Percentiles rank a stretch among this genome's conserved stretches.
Conservation (phyloP, 1,140 invertebrate genomes). For the Drosophila littoralis region DNA sequence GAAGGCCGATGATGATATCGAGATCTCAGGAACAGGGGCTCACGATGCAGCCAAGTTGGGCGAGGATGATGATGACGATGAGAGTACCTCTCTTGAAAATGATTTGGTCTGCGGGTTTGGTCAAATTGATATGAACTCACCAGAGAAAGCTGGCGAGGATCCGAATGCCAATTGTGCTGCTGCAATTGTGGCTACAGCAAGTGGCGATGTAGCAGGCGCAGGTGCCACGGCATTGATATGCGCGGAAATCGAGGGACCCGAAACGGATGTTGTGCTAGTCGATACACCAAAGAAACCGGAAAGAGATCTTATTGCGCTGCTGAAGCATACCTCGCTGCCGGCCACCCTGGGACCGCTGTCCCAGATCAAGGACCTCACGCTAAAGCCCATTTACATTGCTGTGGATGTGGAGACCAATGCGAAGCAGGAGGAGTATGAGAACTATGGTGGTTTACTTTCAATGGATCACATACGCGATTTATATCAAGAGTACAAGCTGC, state of each 20-base stretch:
- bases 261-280: constrained; percentile 88
- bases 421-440: constrained; percentile 61
- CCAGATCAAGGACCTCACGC: constrained; percentile 75
- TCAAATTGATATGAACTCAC: constrained; percentile 83
- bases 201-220: constrained; percentile 86
- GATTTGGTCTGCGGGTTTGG: constrained; percentile 84
- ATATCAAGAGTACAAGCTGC: constrained; percentile 87
- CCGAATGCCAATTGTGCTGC: constrained; percentile 86
- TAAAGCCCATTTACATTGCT: constrained; percentile 86
- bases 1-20: constrained; percentile 38
- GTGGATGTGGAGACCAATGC: constrained; percentile 86
- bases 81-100: constrained; percentile 86
- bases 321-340: constrained; percentile 85
- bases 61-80: constrained; percentile 84
- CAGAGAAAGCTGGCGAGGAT: constrained; percentile 81
- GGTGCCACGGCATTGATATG: constrained; percentile 86
- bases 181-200: constrained; percentile 76
- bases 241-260: constrained; percentile 89
- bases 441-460: constrained; percentile 70
- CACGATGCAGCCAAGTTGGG: constrained; percentile 30
- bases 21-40: constrained; percentile 30
- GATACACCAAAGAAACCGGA: constrained; percentile 89
- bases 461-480: constrained; percentile 88
- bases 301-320: constrained; percentile 87
- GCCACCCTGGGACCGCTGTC: constrained; percentile 60